Evolutionary conservation across 2,888 invertebrate genomes (phyloP).

Genomic region (Drosophila nr. fundita): DNA sequence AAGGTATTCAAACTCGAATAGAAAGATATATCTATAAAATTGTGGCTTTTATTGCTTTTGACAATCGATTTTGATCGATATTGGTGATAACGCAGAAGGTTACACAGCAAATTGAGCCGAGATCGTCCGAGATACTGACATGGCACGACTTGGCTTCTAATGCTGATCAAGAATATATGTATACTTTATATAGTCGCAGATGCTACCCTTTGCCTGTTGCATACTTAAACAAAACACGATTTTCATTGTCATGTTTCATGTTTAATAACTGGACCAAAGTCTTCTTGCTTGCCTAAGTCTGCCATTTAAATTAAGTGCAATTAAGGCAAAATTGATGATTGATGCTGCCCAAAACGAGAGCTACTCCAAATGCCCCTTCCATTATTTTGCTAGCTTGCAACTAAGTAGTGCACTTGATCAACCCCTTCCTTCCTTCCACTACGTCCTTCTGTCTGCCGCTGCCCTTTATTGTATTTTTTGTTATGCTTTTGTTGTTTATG

Average conservation of each 20-base stretch:
- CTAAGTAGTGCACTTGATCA: slow-evolving; percentile 47
- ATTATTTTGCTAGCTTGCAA: not conserved
- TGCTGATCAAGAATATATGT: not conserved
- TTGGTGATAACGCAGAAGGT: too few relatives aligned
- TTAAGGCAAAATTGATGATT: slow-evolving; percentile 58
- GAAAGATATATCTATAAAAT: not conserved
- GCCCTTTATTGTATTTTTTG: slow-evolving; percentile 17
- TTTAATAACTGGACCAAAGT: slow-evolving; percentile 8
- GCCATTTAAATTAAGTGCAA: slow-evolving; percentile 67
- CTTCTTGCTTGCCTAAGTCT: slow-evolving; percentile 41
- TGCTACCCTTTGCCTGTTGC: not conserved
- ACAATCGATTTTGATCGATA: not conserved
- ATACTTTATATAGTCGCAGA: not conserved
- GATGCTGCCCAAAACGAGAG: not conserved
- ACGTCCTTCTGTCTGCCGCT: slow-evolving; percentile 13
- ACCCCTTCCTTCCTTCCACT: not conserved
- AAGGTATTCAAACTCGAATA: not conserved
- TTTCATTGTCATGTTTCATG: not conserved
- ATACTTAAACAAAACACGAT: not conserved
- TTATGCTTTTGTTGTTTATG: slow-evolving; percentile 45
- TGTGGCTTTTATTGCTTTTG: not conserved
- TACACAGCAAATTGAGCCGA: too few relatives aligned
- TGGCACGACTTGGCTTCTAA: too few relatives aligned
- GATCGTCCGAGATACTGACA: too few relatives aligned
- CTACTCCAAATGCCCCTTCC: not conserved